These are phyloP conservation scores for Pyrochroa serraticornis DNA, from an alignment of 2,888 invertebrate species.

Conservation along the genomic window DNA sequence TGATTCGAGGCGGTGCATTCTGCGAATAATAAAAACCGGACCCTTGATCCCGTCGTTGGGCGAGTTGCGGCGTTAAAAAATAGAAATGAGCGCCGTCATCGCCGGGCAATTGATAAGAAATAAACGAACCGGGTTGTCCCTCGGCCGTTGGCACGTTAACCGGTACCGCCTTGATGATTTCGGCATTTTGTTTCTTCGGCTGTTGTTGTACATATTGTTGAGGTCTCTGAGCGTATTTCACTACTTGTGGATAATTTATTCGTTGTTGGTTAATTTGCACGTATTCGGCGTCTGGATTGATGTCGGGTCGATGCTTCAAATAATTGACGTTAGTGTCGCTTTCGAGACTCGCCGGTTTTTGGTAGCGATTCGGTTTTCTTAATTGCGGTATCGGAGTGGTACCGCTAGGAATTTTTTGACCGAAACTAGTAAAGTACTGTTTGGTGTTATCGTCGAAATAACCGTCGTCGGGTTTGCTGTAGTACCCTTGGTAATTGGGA, in stretches of 20 bases:
- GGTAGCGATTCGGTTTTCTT: conserved; percentile 29
- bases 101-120: conserved; percentile 76
- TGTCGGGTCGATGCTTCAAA: conserved; percentile 67
- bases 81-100: conserved; percentile 80
- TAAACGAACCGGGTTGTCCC: conserved; percentile 65
- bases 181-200: conserved; percentile 29
- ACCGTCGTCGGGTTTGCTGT: conserved; percentile 73
- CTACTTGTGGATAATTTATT: conserved; percentile 39
- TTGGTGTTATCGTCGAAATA: conserved; percentile 75
- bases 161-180: conserved; percentile 48
- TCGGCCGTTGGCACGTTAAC: conserved; percentile 37
- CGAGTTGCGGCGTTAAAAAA: conserved; percentile 75
- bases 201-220: conserved; percentile 17
- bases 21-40: conserved; percentile 49
- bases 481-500: conserved; percentile 65
- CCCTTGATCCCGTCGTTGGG: conserved; percentile 52
- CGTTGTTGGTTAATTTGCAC: conserved; percentile 48
- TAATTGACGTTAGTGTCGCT: conserved; percentile 76
- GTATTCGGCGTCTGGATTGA: conserved; percentile 71
- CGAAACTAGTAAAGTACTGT: conserved; percentile 77
- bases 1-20: conserved; percentile 25
- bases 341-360: conserved; percentile 60
- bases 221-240: conserved; percentile 36
- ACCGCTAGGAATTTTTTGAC: conserved; percentile 67
- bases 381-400: conserved; percentile 53